phyloP scores from a whole-genome alignment of 2,113 vertebrate species.

The human (Homo sapiens) region GRCh38 chr16:26496001-26496500 shows the following conservation, averaged over 20 bases:
- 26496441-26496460: not conserved
- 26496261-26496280: not conserved
- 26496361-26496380: not conserved
- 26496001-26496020: not conserved
- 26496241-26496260: not conserved
- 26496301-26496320: rapidly evolving
- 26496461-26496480: not conserved
- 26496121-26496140: not conserved
- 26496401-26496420: not conserved
- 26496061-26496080: not conserved
- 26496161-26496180: not conserved
- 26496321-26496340: not conserved
- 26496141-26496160: not conserved
- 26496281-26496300: not conserved
- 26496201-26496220: rapidly evolving
- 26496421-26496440: not conserved
- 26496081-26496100: not conserved
- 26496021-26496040: not conserved
- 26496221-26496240: not conserved
- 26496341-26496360: not conserved
- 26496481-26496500: rapidly evolving
- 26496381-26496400: not conserved
- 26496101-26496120: not conserved
- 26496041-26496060: not conserved
- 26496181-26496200: rapidly evolving